Base-by-base conservation (phyloP, 1,140 invertebrate species). In the Eurosta solidaginis region DNA sequence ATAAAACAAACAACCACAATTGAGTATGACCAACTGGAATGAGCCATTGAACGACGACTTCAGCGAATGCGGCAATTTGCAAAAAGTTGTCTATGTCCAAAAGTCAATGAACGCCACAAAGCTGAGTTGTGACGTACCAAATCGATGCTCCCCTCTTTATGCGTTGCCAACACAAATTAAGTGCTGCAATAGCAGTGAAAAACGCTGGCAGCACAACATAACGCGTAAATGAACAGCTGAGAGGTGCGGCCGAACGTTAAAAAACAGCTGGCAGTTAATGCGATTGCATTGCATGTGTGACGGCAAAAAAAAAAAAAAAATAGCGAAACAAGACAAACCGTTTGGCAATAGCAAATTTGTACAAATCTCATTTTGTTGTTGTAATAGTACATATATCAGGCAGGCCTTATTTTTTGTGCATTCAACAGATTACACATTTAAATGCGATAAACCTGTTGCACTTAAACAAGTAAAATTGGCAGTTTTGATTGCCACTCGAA, bases 51-150 rank as follows among this genome's bases (percentile, higher is more conserved):
- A n/a, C n/a, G 45, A 36, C 33, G n/a, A n/a, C n/a, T n/a, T n/a
- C n/a, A 68, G 40, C 59, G 33, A 68, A 68, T 68, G n/a, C 33
- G 59, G 33, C 59, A 68, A 68, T 49, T 25, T 33, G 40, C 36
- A 68, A 29, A 68, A n/a, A 68, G 47, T 54, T 52, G 52, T 77
- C 45, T 77, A 49, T 77, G 75, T 40, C 75, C 47, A 50, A 20
- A 77, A 77, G 75, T 77, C 75, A 77, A 77, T 54, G 75, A 77
- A 77, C 75, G 75, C 36, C 27, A 14, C 20, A 29, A 50, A 75
- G 47, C 25, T 27, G 5, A 75, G 47, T 33, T 68, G 14, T 20
- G 59, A 17, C 2, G 49, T 59, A 47, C 12, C 45, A n/a, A n/a
- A n/a, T n/a, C n/a, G n/a, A n/a, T n/a, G n/a, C n/a, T n/a, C n/a